Evolutionary conservation across 2,113 vertebrate genomes (phyloP).

Genomic region (Columbina picui): DNA sequence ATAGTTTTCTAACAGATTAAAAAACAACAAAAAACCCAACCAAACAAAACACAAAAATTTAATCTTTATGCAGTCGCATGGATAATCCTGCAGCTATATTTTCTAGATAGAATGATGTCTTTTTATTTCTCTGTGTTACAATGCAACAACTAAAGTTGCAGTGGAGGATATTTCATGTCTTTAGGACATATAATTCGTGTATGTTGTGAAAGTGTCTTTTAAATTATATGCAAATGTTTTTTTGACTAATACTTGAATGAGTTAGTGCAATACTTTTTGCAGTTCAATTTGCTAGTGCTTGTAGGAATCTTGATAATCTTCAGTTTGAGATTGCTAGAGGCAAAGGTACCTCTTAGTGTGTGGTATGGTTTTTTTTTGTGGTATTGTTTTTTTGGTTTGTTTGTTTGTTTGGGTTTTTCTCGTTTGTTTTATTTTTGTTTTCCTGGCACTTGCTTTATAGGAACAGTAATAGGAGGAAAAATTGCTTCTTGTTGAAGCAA

Average conservation of each 20-base stretch:
- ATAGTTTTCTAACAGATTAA: background rate
- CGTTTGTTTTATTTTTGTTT: background rate
- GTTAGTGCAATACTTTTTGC: background rate
- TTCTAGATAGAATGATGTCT: fast-evolving
- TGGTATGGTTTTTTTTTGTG: background rate
- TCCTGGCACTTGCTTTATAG: background rate
- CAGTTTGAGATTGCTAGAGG: background rate
- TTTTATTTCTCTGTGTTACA: background rate
- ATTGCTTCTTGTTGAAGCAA: background rate
- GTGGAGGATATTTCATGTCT: background rate
- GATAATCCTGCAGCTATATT: background rate
- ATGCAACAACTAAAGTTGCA: background rate
- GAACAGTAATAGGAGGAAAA: background rate
- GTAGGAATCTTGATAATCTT: background rate
- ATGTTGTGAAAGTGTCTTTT: background rate
- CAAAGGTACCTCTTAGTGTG: background rate
- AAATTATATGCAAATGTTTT: background rate
- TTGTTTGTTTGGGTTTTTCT: background rate
- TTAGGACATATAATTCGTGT: background rate
- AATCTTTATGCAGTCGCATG: background rate
- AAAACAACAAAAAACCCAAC: no score
- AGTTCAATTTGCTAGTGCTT: background rate
- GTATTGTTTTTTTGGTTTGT: no score
- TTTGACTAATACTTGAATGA: background rate
- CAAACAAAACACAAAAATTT: no score